Base-by-base conservation (phyloP, 2,888 invertebrate species). In the Melanostoma mellinum region DNA sequence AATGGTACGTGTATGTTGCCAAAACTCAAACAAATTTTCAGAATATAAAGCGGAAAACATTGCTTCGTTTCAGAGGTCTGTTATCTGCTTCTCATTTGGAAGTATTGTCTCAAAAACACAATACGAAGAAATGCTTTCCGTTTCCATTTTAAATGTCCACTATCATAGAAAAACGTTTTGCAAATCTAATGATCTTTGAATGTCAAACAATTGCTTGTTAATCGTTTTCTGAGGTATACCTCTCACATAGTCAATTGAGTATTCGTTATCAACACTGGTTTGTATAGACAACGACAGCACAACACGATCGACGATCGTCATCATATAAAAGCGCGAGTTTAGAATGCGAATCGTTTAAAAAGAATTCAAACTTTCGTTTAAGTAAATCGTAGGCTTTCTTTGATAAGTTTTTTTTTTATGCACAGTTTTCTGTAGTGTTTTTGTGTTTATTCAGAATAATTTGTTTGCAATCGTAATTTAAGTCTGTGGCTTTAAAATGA, bases 321-420 rank as follows among this genome's bases (percentile, higher is more conserved):
- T n/a, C 55, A 20, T 82, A 82, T 82, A 82, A 78, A 82, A 73
- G 77, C 68, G 40, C 63, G 52, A 33, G 9, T 58, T 56, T 46
- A 56, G 8, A 32, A 50, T 53, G 42, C 63, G 48, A 53, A 32
- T 42, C 50, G 35, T 42, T 82, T 74, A 78, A 82, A 69, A 69
- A 63, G 58, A 3, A 38, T 48, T 65, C 53, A 48, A 68, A 52
- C 32, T 56, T 68, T 44, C 36, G 52, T n/a, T 42, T 63, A 56
- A 53, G 52, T 38, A 36, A 48, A 65, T 73, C 63, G 78, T n/a
- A 40, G 20, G 33, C 6, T 42, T 9, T n/a, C 10, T 48, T 6
- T 10, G 53, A 46, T 6, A 5, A 42, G 32, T 69, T n/a, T 30
- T 30, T 50, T 38, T 4, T 6, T 4, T 8, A 32, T 6, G 32